Percentiles rank a stretch among this genome's conserved stretches.
Evolutionary conservation across 2,797 vertebrate genomes (phyloP).

Genomic region (Spheniscus humboldti): DNA sequence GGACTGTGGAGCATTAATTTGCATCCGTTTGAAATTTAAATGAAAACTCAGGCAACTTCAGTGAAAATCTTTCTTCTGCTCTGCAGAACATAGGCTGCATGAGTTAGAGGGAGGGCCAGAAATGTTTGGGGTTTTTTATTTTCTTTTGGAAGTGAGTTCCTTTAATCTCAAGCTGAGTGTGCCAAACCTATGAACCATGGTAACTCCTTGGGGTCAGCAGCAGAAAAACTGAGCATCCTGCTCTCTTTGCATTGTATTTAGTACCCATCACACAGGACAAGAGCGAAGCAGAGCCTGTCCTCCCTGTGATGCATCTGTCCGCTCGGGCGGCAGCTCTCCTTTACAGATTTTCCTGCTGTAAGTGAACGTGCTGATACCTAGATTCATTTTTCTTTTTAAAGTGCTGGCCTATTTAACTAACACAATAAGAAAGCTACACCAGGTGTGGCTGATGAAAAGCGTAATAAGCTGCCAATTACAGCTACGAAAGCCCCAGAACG

Average conservation of each 20-base stretch:
- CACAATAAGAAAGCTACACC: not conserved
- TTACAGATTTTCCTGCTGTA: not conserved
- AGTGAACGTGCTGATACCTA: not conserved
- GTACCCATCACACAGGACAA: not conserved
- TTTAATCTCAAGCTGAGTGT: not conserved
- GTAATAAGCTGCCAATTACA: not conserved
- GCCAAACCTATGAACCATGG: not conserved
- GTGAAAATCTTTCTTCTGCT: not conserved
- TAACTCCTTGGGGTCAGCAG: not conserved
- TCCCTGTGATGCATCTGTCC: fast-evolving
- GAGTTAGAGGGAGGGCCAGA: not conserved
- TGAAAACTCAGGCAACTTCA: not conserved
- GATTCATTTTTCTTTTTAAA: not conserved
- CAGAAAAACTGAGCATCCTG: not conserved
- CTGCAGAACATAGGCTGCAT: not conserved
- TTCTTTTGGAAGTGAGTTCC: not conserved
- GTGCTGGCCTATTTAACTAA: not conserved
- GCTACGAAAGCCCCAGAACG: not conserved
- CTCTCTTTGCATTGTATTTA: not conserved
- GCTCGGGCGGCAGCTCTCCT: not conserved
- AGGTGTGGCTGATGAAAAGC: not conserved
- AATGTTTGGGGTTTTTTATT: fast-evolving
- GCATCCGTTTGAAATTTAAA: not conserved
- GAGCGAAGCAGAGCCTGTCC: not conserved
- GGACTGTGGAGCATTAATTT: not conserved